Conservation (phyloP, 2,113 vertebrate genomes). For the Spea bombifrons region DNA sequence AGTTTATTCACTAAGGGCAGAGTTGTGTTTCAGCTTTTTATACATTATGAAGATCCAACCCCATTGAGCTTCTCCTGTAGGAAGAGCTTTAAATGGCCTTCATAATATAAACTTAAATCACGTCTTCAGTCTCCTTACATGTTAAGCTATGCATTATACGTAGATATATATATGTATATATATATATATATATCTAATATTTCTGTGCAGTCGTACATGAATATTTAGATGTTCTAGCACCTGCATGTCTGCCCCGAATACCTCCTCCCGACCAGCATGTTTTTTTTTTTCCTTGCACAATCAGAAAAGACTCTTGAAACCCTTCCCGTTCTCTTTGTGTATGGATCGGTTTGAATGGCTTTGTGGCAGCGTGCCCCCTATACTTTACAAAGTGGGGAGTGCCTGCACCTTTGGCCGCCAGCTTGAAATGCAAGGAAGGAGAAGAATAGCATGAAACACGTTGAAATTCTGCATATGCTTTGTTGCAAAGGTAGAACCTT, state of each 20-base stretch:
- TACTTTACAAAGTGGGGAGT: conserved; percentile 33
- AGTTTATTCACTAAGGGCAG: no score
- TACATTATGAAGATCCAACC: no score
- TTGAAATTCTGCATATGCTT: conserved; percentile 22
- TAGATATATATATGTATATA: no score
- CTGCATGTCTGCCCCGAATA: conserved; percentile 14
- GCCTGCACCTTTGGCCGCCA: conserved; percentile 27
- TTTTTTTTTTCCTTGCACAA: conserved; percentile 5
- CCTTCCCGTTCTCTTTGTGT: conserved; percentile 24
- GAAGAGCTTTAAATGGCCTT: no score
- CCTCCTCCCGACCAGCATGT: neutral
- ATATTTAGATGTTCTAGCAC: neutral
- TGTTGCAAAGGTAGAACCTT: conserved; percentile 35
- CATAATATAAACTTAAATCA: no score
- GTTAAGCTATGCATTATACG: no score
- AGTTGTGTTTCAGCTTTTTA: no score
- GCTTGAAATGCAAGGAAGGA: conserved; percentile 27
- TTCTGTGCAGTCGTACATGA: neutral
- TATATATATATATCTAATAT: no score
- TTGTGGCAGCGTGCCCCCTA: conserved; percentile 5
- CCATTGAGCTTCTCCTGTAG: no score
- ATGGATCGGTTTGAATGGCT: conserved; percentile 14
- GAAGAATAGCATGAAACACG: conserved; percentile 1
- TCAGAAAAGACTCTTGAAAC: conserved; percentile 7
- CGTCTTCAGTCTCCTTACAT: no score